Percentiles rank a stretch among this genome's conserved stretches.
phyloP scores from a whole-genome alignment of 2,888 invertebrate species.

The Incurvaria masculella region DNA sequence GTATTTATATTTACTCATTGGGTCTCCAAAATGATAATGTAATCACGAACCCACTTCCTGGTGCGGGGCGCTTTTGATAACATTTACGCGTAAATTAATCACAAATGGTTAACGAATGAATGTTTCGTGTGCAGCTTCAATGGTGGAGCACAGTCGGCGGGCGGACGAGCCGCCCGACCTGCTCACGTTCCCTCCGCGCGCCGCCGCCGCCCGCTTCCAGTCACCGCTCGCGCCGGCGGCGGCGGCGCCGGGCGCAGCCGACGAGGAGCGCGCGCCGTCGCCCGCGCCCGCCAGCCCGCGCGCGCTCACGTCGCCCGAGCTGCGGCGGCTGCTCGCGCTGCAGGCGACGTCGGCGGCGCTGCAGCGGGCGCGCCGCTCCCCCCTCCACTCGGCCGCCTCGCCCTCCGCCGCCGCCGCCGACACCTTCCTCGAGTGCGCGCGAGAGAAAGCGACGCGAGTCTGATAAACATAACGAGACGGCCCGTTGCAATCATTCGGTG shows the following conservation, averaged over 20 bases:
- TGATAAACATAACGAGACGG: too few relatives aligned
- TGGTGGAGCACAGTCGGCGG: conserved; percentile 58
- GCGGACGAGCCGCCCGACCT: conserved; percentile 77
- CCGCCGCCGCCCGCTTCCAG: conserved; percentile 62
- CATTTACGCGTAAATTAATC: too few relatives aligned
- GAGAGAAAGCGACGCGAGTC: conserved; percentile 85
- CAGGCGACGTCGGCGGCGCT: conserved; percentile 23
- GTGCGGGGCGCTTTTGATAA: too few relatives aligned
- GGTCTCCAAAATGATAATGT: too few relatives aligned
- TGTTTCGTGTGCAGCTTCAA: conserved; percentile 40
- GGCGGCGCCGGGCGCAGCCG: conserved; percentile 78
- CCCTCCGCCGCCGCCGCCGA: conserved; percentile 10
- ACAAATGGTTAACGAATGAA: too few relatives aligned
- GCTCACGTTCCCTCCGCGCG: conserved; percentile 67
- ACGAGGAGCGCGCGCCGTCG: conserved; percentile 45
- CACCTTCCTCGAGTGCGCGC: conserved; percentile 73
- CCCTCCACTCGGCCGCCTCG: background rate
- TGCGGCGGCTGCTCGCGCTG: conserved; percentile 41
- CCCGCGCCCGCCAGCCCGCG: conserved; percentile 53
- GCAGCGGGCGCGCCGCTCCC: background rate
- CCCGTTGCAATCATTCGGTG: too few relatives aligned
- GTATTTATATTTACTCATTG: too few relatives aligned
- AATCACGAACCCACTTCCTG: too few relatives aligned
- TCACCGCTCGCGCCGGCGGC: conserved; percentile 60
- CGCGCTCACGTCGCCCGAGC: conserved; percentile 40